phyloP scores from a whole-genome alignment of 2,113 vertebrate genomes.

The Chascanopsetta lugubris region DNA sequence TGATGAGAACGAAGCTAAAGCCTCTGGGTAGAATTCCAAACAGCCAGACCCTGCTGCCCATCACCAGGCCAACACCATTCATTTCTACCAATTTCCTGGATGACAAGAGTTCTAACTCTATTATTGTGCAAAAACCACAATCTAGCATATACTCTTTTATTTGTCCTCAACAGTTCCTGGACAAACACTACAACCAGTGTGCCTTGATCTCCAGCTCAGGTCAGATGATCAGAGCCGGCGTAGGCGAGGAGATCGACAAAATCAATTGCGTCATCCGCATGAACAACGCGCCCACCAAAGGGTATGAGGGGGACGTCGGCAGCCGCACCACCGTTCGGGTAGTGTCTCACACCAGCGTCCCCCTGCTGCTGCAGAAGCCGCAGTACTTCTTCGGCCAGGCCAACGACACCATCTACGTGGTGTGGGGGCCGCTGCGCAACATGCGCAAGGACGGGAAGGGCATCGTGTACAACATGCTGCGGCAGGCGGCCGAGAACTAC shows the following conservation, averaged over 20 bases:
- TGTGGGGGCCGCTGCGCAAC: slow-evolving; percentile 97
- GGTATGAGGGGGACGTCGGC: slow-evolving; percentile 92
- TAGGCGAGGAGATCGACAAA: slow-evolving; percentile 84
- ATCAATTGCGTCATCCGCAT: slow-evolving; percentile 90
- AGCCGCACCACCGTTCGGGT: slow-evolving; percentile 89
- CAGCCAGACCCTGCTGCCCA: too few species aligned
- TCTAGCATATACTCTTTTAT: background rate
- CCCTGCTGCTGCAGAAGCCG: slow-evolving; percentile 91
- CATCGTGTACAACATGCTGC: slow-evolving; percentile 96
- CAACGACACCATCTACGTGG: slow-evolving; percentile 90
- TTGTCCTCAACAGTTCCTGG: slow-evolving; percentile 62
- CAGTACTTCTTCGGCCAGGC: slow-evolving; percentile 92
- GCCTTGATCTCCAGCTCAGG: slow-evolving; percentile 94
- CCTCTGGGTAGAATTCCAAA: too few species aligned
- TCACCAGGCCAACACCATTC: too few species aligned
- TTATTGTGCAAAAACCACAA: background rate
- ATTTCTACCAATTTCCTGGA: too few species aligned
- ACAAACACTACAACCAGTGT: slow-evolving; percentile 80
- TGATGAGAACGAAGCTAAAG: too few species aligned
- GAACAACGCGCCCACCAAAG: slow-evolving; percentile 94
- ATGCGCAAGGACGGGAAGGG: slow-evolving; percentile 97
- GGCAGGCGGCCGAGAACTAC: slow-evolving; percentile 86
- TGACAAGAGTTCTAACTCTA: background rate
- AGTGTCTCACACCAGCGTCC: slow-evolving; percentile 96
- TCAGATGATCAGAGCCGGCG: slow-evolving; percentile 88